Evolutionary conservation across 2,888 invertebrate genomes (phyloP).

Genomic region (Idaea straminata): DNA sequence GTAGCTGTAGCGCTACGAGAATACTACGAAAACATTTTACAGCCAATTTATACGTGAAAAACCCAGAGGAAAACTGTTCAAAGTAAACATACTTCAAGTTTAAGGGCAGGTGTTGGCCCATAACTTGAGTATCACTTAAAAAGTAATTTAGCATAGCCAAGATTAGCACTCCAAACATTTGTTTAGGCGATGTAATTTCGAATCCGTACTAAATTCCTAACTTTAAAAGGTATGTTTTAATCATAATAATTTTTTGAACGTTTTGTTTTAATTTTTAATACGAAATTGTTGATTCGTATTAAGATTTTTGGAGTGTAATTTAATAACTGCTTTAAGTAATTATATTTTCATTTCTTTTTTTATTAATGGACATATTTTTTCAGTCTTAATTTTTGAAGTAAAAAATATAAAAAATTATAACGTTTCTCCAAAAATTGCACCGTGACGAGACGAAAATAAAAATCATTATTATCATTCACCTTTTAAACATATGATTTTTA

Average conservation of each 20-base stretch:
- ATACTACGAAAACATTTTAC: background rate
- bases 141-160: constrained; percentile 16
- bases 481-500: too few species aligned
- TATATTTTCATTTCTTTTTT: too few species aligned
- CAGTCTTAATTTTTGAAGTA: too few species aligned
- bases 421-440: too few species aligned
- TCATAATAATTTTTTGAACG: background rate
- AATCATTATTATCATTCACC: too few species aligned
- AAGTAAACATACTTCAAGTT: background rate
- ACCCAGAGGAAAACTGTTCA: background rate
- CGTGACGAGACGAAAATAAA: too few species aligned
- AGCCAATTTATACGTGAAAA: background rate
- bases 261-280: background rate
- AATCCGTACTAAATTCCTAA: constrained; percentile 2
- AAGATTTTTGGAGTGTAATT: background rate
- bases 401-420: too few species aligned
- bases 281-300: background rate
- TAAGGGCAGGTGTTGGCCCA: background rate
- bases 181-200: constrained; percentile 14
- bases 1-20: background rate
- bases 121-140: constrained; percentile 1
- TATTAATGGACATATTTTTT: too few species aligned
- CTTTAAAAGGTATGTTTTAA: background rate
- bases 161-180: constrained; percentile 18
- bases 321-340: too few species aligned